These are phyloP conservation scores for Lasioglossum baleicum DNA, from an alignment of 1,140 invertebrate genomes.

Conservation along the genomic window DNA sequence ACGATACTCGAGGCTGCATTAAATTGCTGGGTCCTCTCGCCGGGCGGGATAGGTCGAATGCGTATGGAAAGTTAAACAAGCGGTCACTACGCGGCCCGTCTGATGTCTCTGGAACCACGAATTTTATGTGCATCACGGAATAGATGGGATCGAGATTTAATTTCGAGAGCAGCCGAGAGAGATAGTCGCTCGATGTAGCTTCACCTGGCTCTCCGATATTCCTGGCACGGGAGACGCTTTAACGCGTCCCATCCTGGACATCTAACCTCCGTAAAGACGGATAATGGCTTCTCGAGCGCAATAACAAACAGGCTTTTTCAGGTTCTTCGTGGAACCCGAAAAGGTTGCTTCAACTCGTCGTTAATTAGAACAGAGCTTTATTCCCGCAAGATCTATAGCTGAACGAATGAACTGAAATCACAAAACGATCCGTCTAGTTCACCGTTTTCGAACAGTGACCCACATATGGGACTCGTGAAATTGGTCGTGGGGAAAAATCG, in stretches of 20 bases:
- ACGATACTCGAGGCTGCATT: not conserved
- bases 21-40: not conserved
- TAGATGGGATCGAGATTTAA: constrained; percentile 45
- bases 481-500: not conserved
- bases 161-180: not conserved
- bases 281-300: not conserved
- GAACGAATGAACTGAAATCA: too few relatives aligned
- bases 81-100: constrained; percentile 8
- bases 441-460: too few relatives aligned
- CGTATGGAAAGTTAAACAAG: constrained; percentile 43
- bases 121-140: constrained; percentile 38
- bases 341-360: too few relatives aligned
- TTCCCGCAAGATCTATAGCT: too few relatives aligned
- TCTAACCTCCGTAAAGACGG: not conserved
- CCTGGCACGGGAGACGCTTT: not conserved
- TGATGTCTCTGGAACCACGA: constrained; percentile 36
- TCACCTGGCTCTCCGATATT: constrained; percentile 7
- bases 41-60: constrained; percentile 39
- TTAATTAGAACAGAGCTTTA: too few relatives aligned
- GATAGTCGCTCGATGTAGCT: not conserved
- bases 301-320: too few relatives aligned
- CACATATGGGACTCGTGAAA: too few relatives aligned
- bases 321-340: too few relatives aligned
- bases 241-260: not conserved
- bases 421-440: too few relatives aligned